Evolutionary conservation across 2,797 vertebrate species (phyloP), one percentile per base, ranked within the genome.

Genomic region (Carapus acus): DNA sequence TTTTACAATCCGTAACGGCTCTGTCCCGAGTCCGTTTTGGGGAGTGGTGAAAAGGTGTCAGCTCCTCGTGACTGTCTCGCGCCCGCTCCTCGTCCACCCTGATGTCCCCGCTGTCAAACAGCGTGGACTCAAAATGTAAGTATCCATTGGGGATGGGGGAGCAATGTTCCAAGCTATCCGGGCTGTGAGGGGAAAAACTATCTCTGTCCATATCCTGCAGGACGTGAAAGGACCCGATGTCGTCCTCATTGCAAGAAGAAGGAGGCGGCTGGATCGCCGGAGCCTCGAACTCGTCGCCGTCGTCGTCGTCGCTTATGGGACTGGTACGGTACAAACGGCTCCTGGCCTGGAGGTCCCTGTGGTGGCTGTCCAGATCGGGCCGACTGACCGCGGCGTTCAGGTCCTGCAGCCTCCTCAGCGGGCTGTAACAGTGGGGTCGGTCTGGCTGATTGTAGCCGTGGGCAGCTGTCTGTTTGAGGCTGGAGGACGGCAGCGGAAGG

Each of bases 341-440:
- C 45, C 73, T 73, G 3, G 73, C 57, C 9, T 70, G 80, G 34
- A 71, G 65, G 47, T 87, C 83, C 60, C 73, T 69, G 31, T 78
- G 70, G 20, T 67, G 72, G 45, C 77, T 58, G 12, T 79, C 80
- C 31, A 50, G 57, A 16, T 85, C 77, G 0, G 77, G 61, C 65
- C 88, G 86, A 84, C 80, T 89, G 78, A 91, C 90, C 86, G 87
- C 90, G 76, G 88, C 83, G 81, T 89, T 91, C 59, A 91, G 80
- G 85, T 92, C 90, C 81, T 92, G 92, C 58, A 92, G 88, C 80
- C 85, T 90, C 79, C 88, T 90, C 67, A 93, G 83, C 1, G 92
- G 92, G 81, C 89, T 93, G 86, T 91, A 96, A 86, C 88, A 84
- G 76, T 87, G 86, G 49, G 91, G 76, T 14, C 88, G 83, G 58